Percentiles rank a stretch among this genome's conserved stretches.
Evolutionary conservation across 2,113 vertebrate genomes (phyloP).

Genomic region (Marmota monax): DNA sequence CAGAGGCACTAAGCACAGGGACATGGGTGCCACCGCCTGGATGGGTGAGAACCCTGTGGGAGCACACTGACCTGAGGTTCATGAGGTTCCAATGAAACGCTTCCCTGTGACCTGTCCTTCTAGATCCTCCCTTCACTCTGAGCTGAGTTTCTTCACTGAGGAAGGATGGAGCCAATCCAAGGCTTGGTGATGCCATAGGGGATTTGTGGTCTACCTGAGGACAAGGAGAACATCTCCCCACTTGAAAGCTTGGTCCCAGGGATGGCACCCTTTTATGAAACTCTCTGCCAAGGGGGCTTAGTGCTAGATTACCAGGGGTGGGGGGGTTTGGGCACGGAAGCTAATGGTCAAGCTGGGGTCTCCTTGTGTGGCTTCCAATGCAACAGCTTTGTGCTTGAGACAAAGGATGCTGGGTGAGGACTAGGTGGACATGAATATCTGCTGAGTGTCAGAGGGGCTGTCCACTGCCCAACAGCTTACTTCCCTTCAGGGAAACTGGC

Average conservation of each 20-base stretch:
- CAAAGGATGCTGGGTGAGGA: neutral
- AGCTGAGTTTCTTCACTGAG: neutral
- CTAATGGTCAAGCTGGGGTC: neutral
- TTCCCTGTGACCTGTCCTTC: neutral
- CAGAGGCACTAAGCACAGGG: neutral
- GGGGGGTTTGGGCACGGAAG: neutral
- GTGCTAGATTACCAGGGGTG: neutral
- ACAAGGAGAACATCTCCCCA: neutral
- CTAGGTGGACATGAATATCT: fast-evolving
- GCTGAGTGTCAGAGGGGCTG: neutral
- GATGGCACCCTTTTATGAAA: neutral
- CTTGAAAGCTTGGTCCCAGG: neutral
- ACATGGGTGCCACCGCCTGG: neutral
- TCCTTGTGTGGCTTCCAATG: neutral
- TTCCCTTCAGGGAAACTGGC: neutral
- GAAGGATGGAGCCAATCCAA: neutral
- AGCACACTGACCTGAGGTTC: neutral
- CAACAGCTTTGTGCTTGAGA: neutral
- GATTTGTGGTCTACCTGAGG: neutral
- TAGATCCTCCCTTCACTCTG: neutral
- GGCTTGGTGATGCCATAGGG: neutral
- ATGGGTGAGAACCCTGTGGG: fast-evolving
- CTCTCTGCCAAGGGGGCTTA: neutral
- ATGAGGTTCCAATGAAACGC: fast-evolving
- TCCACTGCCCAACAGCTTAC: fast-evolving